Evolutionary conservation across 2,113 vertebrate genomes (phyloP).

Genomic region (Mesitornis unicolor): DNA sequence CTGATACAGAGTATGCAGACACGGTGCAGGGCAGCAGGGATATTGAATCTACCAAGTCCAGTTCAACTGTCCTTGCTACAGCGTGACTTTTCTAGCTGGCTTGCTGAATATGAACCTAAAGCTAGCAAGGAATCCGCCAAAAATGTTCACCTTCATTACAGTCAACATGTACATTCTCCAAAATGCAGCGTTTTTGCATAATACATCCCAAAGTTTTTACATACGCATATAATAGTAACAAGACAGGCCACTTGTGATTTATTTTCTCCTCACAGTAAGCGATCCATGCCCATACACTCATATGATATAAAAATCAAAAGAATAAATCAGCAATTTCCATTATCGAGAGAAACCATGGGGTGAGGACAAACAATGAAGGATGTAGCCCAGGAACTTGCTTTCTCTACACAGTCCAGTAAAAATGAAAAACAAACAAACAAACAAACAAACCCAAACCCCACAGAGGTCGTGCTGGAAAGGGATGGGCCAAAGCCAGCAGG

Average conservation of each 20-base stretch:
- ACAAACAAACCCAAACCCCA: neutral
- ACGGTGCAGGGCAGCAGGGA: neutral
- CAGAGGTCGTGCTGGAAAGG: neutral
- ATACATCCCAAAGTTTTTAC: neutral
- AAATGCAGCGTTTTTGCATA: neutral
- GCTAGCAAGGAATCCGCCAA: neutral
- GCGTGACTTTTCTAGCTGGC: neutral
- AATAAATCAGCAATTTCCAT: neutral
- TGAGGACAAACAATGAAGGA: neutral
- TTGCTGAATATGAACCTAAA: neutral
- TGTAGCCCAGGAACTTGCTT: neutral
- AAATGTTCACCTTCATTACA: neutral
- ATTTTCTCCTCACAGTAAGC: neutral
- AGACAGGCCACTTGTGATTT: neutral
- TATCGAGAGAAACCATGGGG: neutral
- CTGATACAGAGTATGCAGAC: neutral
- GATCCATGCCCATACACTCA: neutral
- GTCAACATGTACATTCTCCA: accelerated
- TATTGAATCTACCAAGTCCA: neutral
- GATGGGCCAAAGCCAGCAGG: neutral
- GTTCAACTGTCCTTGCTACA: neutral
- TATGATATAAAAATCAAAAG: neutral
- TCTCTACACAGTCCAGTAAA: neutral
- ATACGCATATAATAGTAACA: accelerated
- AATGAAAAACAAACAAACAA: neutral